phyloP scores from a whole-genome alignment of 2,888 invertebrate species.

The Cheilosia variabilis region DNA sequence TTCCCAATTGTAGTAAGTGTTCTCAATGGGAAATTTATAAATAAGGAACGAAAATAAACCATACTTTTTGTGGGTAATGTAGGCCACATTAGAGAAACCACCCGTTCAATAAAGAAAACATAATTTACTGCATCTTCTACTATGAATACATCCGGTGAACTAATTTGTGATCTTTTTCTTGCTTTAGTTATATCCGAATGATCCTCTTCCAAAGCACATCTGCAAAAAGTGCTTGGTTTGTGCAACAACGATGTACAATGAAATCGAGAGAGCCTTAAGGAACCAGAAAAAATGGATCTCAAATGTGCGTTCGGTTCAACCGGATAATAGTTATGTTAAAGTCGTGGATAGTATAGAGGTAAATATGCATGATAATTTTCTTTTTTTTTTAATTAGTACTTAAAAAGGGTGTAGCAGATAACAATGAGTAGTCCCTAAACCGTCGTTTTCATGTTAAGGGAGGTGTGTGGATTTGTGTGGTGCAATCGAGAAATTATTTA shows the following conservation, averaged over 20 bases:
- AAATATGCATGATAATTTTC: not conserved
- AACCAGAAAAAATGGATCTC: slow-evolving; percentile 79
- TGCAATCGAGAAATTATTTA: too few species aligned
- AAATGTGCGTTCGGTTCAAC: slow-evolving; percentile 77
- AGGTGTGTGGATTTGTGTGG: too few species aligned
- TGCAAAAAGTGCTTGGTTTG: slow-evolving; percentile 78
- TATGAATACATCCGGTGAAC: not conserved
- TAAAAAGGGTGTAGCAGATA: too few species aligned
- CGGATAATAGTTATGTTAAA: slow-evolving; percentile 78
- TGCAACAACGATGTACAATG: slow-evolving; percentile 77
- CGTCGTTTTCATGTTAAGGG: too few species aligned
- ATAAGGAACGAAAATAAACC: not conserved
- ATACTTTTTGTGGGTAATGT: slow-evolving; percentile 35
- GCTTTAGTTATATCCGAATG: slow-evolving; percentile 78
- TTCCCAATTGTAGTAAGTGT: slow-evolving; percentile 79
- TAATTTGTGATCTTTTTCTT: slow-evolving; percentile 23
- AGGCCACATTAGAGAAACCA: not conserved
- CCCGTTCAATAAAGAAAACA: not conserved
- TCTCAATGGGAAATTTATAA: slow-evolving; percentile 5
- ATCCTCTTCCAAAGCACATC: slow-evolving; percentile 80
- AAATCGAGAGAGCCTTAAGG: slow-evolving; percentile 77
- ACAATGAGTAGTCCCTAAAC: too few species aligned
- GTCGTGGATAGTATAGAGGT: slow-evolving; percentile 79
- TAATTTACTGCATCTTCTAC: not conserved
- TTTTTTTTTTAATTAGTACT: too few species aligned